Evolutionary conservation across 2,113 vertebrate genomes (phyloP), one percentile per base, ranked within the genome.

Genomic region (Entomyzon cyanotis): DNA sequence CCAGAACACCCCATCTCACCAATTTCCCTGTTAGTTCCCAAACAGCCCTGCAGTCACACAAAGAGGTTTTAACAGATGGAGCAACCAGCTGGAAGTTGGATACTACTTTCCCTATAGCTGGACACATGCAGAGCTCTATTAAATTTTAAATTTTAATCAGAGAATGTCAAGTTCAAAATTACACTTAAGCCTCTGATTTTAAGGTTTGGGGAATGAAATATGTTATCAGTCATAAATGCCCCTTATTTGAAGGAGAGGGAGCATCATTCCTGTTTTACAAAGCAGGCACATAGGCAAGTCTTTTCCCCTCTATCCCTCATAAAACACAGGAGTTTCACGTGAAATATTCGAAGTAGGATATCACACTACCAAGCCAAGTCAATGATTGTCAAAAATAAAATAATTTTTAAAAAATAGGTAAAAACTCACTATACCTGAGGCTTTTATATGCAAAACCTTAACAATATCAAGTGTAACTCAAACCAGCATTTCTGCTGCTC

Each of bases 91-190:
- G 84, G 91, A 92, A 76, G 84, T 15, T 81, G 12, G 49, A 39
- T 27, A 35, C 58, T 27, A 1, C 87, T 62, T 87, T 60, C 67
- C 85, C 53, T 49, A 16, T 82, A 87, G 55, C 94, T 83, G 93
- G 81, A 96, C 89, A 87, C 93, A 92, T 37, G 78, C 52, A 79
- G 94, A 91, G 93, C 49, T 76, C 91, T 63, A 96, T 96, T 89
- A 76, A 93, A 93, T 94, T 95, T 94, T 87, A 76, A 92, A 82
- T 92, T 96, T 94, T 95, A 93, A 97, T 96, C 90, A 76, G 84
- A 76, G 65, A 79, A 92, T 35, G 65, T 87, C 94, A 94, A 64
- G 62, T 77, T 89, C 50, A 82, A 83, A 69, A 83, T 79, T 64
- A 47, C 35, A 84, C 55, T 86, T 84, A 76, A 85, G 50, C 49